Percentiles rank a stretch among this genome's conserved stretches.
Conservation (phyloP, 2,113 vertebrate genomes). For the Scartelaos histophorus region DNA sequence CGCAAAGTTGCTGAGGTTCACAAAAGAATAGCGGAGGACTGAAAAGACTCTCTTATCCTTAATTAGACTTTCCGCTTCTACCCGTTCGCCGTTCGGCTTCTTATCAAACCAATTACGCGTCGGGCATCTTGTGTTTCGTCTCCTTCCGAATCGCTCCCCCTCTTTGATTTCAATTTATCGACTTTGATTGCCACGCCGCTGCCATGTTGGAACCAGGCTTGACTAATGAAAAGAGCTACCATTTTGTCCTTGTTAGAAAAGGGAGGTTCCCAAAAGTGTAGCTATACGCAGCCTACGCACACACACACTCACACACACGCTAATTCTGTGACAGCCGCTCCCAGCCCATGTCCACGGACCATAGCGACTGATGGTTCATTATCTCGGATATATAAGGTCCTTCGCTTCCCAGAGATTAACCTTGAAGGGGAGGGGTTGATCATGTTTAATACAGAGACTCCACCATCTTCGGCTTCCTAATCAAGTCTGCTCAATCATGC, state of each 20-base stretch:
- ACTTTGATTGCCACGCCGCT: not conserved
- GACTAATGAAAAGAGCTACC: not conserved
- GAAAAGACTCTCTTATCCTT: conserved; percentile 69
- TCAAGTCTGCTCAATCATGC: conserved; percentile 8
- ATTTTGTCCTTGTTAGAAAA: not conserved
- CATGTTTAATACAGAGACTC: conserved; percentile 22
- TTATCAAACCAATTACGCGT: conserved; percentile 16
- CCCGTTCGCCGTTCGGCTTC: conserved; percentile 29
- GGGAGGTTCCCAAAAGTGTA: not conserved
- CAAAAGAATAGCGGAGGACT: conserved; percentile 68
- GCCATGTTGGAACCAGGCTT: conserved; percentile 15
- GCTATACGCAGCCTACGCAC: conserved; percentile 1
- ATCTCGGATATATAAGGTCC: conserved; percentile 41
- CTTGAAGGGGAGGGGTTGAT: conserved; percentile 30
- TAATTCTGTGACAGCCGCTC: conserved; percentile 16
- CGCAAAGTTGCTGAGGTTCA: conserved; percentile 74
- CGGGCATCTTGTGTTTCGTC: conserved; percentile 1
- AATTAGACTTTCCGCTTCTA: conserved; percentile 68
- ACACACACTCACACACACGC: not conserved
- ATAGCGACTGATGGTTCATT: conserved; percentile 55
- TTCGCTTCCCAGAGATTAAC: conserved; percentile 38
- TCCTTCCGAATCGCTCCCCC: not conserved
- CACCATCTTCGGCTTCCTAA: not conserved
- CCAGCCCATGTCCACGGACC: conserved; percentile 27
- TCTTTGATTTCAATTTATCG: not conserved